phyloP scores from a whole-genome alignment of 2,113 vertebrate genomes.

The Osmerus mordax region DNA sequence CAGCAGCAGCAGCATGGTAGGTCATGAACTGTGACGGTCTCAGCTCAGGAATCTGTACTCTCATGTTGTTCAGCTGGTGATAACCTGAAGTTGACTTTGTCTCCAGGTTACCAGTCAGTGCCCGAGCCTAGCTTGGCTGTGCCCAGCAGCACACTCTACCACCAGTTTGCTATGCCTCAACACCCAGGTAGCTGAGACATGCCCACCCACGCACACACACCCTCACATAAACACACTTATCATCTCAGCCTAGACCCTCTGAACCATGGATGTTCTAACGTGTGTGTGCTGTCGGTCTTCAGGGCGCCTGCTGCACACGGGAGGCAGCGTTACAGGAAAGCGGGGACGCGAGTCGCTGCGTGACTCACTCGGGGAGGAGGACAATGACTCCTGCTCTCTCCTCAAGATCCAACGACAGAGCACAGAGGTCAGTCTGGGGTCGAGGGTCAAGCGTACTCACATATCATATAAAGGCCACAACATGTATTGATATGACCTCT shows the following conservation, averaged over 20 bases:
- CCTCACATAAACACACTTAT: not conserved
- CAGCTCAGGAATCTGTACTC: too few relatives aligned
- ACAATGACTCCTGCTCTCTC: conserved; percentile 44
- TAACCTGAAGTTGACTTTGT: not conserved
- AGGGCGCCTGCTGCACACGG: conserved; percentile 57
- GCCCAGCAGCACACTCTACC: conserved; percentile 55
- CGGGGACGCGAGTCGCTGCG: conserved; percentile 68
- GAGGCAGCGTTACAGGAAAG: conserved; percentile 61
- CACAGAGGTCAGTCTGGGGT: conserved; percentile 50
- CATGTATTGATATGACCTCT: too few relatives aligned
- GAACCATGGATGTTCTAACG: too few relatives aligned
- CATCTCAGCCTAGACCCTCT: not conserved
- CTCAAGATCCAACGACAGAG: conserved; percentile 70
- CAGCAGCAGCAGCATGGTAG: conserved; percentile 37
- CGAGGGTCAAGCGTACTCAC: too few relatives aligned
- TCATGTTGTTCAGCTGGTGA: too few relatives aligned
- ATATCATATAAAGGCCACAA: too few relatives aligned
- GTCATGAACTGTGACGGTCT: not conserved
- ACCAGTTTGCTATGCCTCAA: conserved; percentile 68
- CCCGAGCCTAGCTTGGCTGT: conserved; percentile 50
- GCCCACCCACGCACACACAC: not conserved
- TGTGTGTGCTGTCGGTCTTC: not conserved
- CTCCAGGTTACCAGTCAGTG: conserved; percentile 61
- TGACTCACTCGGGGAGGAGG: conserved; percentile 51
- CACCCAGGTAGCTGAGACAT: conserved; percentile 54